These are phyloP conservation scores for Natrix natrix DNA, from an alignment of 2,797 vertebrate genomes.

Conservation along the genomic window DNA sequence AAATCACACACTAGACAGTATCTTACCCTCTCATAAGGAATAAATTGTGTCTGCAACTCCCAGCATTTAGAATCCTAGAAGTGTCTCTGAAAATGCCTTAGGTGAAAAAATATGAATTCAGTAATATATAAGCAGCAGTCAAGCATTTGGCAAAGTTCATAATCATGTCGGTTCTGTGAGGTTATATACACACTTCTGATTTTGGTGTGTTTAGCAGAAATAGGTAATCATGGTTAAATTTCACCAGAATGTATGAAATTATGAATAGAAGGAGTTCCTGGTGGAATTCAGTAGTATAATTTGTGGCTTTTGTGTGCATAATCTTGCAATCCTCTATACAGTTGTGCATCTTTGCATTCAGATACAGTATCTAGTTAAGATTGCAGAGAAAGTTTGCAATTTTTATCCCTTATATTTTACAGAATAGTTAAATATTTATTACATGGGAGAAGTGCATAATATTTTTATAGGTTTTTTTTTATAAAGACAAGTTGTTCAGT, in stretches of 20 bases:
- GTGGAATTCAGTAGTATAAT: neutral
- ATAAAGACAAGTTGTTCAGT: neutral
- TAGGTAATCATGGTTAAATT: neutral
- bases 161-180: neutral
- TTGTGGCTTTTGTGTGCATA: neutral
- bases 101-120: neutral
- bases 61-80: neutral
- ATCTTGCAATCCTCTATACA: neutral
- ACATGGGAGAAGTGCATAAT: neutral
- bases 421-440: neutral
- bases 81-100: neutral
- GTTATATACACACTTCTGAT: neutral
- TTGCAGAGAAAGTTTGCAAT: neutral
- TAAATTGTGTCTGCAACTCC: neutral
- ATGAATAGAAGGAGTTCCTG: neutral
- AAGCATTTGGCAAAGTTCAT: neutral
- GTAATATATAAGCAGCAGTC: neutral
- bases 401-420: neutral
- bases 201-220: neutral
- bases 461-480: neutral
- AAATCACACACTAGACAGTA: neutral
- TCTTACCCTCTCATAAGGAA: neutral
- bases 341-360: neutral
- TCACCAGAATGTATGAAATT: neutral
- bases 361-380: neutral